phyloP scores from a whole-genome alignment of 2,888 invertebrate species.

The Hypena proboscidalis region DNA sequence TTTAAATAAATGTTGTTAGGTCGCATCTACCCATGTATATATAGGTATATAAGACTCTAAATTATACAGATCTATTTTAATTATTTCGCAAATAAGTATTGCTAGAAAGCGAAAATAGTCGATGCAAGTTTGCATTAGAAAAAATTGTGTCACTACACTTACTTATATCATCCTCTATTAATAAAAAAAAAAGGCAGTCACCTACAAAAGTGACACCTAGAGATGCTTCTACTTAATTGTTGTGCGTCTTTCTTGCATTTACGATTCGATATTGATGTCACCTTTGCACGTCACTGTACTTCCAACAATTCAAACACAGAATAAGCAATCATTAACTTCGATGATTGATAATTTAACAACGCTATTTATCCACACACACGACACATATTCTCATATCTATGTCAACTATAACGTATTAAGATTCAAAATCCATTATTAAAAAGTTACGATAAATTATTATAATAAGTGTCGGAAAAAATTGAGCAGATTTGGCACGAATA shows the following conservation, averaged over 20 bases:
- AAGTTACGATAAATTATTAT: constrained; percentile 54
- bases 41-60: not conserved
- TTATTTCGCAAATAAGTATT: not conserved
- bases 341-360: constrained; percentile 30
- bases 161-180: not conserved
- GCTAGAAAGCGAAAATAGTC: constrained; percentile 1
- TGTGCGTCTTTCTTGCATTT: no score
- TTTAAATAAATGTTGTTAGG: no score
- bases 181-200: not conserved
- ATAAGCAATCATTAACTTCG: constrained; percentile 34
- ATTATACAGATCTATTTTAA: not conserved
- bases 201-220: not conserved
- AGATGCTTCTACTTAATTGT: no score
- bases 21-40: no score
- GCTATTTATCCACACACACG: constrained; percentile 43
- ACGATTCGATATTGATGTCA: no score
- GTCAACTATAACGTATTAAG: constrained; percentile 45
- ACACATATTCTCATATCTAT: constrained; percentile 42
- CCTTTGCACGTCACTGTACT: not conserved
- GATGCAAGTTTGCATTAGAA: constrained; percentile 5
- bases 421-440: constrained; percentile 49
- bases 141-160: not conserved
- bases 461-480: constrained; percentile 64
- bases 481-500: constrained; percentile 76
- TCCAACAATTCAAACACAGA: not conserved